Conservation (phyloP, 2,888 invertebrate species). For the Muscina levida region DNA sequence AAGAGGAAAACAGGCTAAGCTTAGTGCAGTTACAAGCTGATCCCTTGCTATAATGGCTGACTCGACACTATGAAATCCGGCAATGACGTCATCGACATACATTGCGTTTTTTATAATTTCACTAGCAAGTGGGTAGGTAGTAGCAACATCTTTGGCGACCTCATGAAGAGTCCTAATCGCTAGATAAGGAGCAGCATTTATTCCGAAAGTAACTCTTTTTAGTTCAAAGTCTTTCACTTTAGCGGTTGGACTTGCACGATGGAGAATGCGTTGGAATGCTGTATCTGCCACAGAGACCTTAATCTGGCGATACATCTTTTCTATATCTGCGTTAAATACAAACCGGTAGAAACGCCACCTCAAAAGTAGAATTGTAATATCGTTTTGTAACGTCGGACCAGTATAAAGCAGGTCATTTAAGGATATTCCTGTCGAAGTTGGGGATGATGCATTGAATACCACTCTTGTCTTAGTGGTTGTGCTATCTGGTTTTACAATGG, state of each 20-base stretch:
- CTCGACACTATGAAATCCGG: background rate
- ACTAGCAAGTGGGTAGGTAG: background rate
- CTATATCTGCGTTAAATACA: constrained; percentile 16
- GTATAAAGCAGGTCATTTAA: constrained; percentile 5
- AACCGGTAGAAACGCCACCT: constrained; percentile 11
- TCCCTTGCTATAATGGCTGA: background rate
- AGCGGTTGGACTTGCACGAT: constrained; percentile 9
- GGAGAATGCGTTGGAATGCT: constrained; percentile 7
- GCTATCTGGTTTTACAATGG: constrained; percentile 4
- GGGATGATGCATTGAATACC: constrained; percentile 16
- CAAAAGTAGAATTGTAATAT: background rate
- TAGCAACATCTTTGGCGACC: constrained; percentile 7
- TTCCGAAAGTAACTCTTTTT: constrained; percentile 13
- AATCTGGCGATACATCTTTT: constrained; percentile 27
- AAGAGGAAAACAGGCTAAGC: constrained; percentile 4
- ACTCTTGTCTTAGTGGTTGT: constrained; percentile 12
- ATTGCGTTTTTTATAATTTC: background rate
- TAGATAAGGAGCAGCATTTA: constrained; percentile 38
- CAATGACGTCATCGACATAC: constrained; percentile 34
- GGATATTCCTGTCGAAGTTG: background rate
- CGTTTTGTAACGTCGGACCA: constrained; percentile 9
- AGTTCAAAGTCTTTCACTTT: constrained; percentile 1
- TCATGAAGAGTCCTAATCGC: constrained; percentile 40
- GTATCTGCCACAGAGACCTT: background rate
- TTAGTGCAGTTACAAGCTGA: background rate